A percentile compares a stretch with the other conserved stretches of the same genome.
Evolutionary conservation across 2,888 invertebrate species (phyloP).

Genomic region (Drosophila birchii): DNA sequence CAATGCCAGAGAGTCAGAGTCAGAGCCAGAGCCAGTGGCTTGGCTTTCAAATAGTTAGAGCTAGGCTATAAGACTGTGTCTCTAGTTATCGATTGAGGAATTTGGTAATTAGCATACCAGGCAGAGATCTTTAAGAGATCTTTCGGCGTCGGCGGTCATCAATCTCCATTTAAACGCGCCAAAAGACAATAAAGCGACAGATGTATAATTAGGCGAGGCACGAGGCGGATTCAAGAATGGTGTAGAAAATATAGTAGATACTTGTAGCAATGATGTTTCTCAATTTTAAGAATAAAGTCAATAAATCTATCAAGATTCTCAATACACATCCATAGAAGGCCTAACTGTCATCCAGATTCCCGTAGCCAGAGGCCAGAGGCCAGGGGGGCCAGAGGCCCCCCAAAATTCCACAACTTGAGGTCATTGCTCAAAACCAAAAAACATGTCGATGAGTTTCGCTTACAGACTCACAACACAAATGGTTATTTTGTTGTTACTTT

Average conservation of each 20-base stretch:
- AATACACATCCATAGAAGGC: neutral
- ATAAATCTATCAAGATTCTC: neutral
- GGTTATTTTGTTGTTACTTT: constrained; percentile 4
- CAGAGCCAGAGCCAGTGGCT: constrained; percentile 1
- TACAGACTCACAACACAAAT: constrained; percentile 16
- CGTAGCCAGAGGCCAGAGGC: too few relatives aligned
- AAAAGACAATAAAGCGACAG: constrained; percentile 34
- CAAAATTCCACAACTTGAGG: constrained; percentile 48
- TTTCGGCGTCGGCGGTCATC: constrained; percentile 38
- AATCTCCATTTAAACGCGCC: constrained; percentile 57
- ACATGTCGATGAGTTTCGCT: neutral
- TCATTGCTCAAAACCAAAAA: constrained; percentile 63
- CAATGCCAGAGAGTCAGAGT: constrained; percentile 31
- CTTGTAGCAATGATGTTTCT: neutral
- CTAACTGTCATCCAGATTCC: neutral
- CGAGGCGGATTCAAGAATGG: neutral
- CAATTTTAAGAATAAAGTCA: neutral
- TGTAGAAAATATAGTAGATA: neutral
- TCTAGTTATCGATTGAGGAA: constrained; percentile 14
- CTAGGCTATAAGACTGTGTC: constrained; percentile 16
- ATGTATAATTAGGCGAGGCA: constrained; percentile 28
- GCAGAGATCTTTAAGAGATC: constrained; percentile 29
- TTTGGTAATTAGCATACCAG: constrained; percentile 23
- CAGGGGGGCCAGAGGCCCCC: too few relatives aligned
- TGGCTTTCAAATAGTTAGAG: constrained; percentile 11